phyloP scores from a whole-genome alignment of 2,888 invertebrate genomes.

The Protonemura montana region DNA sequence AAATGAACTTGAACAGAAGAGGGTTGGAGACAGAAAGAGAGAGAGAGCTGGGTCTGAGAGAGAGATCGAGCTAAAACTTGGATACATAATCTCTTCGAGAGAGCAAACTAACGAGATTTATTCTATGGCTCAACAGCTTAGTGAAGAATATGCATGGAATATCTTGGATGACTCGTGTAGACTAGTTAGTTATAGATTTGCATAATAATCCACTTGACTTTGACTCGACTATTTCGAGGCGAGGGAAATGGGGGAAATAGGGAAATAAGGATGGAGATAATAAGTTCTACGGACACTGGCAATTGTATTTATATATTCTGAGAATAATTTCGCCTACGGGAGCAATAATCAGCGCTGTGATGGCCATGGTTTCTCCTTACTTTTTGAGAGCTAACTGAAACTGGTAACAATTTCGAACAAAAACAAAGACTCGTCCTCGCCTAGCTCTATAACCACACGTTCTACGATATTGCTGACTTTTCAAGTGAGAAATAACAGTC shows the following conservation, averaged over 20 bases:
- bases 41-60: no score
- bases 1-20: background rate
- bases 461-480: no score
- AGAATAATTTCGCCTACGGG: background rate
- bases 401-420: background rate
- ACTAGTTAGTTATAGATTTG: slow-evolving; percentile 12
- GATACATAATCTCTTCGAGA: background rate
- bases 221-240: background rate
- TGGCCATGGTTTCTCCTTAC: background rate
- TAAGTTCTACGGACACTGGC: background rate
- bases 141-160: background rate
- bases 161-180: background rate
- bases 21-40: no score
- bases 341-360: background rate
- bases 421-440: no score
- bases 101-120: slow-evolving; percentile 12
- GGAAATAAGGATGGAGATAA: background rate
- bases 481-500: no score
- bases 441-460: no score
- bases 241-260: background rate
- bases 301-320: background rate
- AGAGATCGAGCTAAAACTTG: background rate
- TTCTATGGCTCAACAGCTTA: slow-evolving; percentile 12
- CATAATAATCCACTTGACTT: slow-evolving; percentile 12
- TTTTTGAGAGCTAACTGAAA: background rate